phyloP scores from a whole-genome alignment of 2,113 vertebrate genomes.

The Nothocercus nigrocapillus region DNA sequence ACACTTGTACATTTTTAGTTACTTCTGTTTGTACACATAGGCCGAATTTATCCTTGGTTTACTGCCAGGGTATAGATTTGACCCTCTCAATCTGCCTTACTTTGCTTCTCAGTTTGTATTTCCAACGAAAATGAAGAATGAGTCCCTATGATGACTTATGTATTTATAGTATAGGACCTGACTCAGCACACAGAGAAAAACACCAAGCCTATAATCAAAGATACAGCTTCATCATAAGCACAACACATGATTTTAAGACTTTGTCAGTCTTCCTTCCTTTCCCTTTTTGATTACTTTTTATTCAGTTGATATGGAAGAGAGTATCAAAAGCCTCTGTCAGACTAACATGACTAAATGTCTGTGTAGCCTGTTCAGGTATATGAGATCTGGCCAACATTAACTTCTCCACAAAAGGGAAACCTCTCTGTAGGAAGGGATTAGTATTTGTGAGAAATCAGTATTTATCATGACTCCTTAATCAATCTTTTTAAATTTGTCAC shows the following conservation, averaged over 20 bases:
- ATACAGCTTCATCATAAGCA: neutral
- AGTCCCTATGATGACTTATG: neutral
- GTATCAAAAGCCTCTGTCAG: neutral
- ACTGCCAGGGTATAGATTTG: conserved; percentile 18
- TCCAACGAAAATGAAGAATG: neutral
- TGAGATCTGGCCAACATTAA: neutral
- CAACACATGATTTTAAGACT: neutral
- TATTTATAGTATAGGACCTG: neutral
- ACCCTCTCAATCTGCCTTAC: neutral
- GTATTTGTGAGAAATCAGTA: neutral
- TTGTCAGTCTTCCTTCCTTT: neutral
- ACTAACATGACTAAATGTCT: neutral
- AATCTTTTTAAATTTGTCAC: neutral
- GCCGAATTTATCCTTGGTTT: conserved; percentile 44
- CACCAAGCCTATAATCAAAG: neutral
- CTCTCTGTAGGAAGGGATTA: neutral
- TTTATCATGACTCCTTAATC: neutral
- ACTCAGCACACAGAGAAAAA: neutral
- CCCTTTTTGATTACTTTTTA: neutral
- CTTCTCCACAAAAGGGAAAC: neutral
- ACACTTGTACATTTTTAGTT: conserved; percentile 55
- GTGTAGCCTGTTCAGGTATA: neutral
- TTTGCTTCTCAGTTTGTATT: neutral
- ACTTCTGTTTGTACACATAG: conserved; percentile 22
- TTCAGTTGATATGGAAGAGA: neutral